A percentile compares a stretch with the other conserved stretches of the same genome.
These are phyloP conservation scores for Albula glossodonta DNA, from an alignment of 2,113 vertebrate species.

Conservation along the genomic window DNA sequence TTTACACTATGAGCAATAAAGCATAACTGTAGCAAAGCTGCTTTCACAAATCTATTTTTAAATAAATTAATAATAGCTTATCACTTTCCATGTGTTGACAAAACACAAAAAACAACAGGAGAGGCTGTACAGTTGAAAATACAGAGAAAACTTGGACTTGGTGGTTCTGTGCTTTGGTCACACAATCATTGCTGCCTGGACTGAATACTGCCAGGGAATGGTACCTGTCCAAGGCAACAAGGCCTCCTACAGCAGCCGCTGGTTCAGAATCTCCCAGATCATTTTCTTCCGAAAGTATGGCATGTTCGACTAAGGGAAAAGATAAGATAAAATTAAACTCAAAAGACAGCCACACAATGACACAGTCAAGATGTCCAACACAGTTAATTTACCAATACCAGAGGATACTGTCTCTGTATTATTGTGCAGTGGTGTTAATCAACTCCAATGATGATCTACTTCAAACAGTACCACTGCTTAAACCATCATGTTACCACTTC, in stretches of 20 bases:
- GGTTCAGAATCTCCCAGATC: slow-evolving; percentile 94
- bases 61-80: slow-evolving; percentile 27
- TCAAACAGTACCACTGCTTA: not conserved
- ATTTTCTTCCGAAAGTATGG: slow-evolving; percentile 87
- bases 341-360: not conserved
- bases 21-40: not conserved
- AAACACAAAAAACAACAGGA: not conserved
- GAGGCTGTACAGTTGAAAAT: not conserved
- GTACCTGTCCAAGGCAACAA: slow-evolving; percentile 33
- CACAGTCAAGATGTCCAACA: not conserved
- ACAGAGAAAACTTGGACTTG: not conserved
- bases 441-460: no score
- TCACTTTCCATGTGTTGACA: slow-evolving; percentile 15
- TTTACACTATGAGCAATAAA: not conserved
- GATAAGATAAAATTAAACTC: not conserved
- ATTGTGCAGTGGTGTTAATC: no score
- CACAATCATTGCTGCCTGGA: slow-evolving; percentile 15
- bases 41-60: not conserved
- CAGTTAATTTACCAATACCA: not conserved
- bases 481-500: no score
- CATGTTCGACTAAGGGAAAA: slow-evolving; percentile 80
- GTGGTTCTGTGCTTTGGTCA: slow-evolving; percentile 3
- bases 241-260: slow-evolving; percentile 75
- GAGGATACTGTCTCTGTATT: not conserved
- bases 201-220: not conserved